Evolutionary conservation across 2,113 vertebrate genomes (phyloP).

Genomic region (Dicentrarchus labrax): DNA sequence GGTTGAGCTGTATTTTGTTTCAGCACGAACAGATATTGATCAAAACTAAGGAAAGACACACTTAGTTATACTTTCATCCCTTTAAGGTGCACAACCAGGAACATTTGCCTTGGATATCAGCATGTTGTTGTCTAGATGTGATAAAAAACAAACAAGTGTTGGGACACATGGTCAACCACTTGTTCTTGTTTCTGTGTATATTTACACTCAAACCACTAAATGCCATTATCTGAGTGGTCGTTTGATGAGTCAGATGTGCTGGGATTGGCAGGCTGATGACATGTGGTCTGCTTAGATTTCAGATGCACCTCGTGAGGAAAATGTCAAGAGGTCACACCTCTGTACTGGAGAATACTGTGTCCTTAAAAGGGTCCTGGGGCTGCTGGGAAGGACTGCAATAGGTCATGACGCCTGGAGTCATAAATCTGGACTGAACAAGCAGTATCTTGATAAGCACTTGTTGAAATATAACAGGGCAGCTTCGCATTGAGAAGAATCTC

Average conservation of each 20-base stretch:
- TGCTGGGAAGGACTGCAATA: constrained; percentile 29
- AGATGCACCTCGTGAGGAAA: constrained; percentile 45
- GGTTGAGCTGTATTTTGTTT: neutral
- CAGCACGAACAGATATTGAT: neutral
- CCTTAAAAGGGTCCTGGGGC: constrained; percentile 41
- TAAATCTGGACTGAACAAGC: constrained; percentile 37
- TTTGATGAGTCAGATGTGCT: constrained; percentile 56
- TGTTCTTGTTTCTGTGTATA: constrained; percentile 41
- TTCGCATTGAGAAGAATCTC: neutral
- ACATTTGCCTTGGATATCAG: neutral
- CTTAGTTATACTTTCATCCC: neutral
- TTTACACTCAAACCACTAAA: constrained; percentile 51
- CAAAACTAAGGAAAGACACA: neutral
- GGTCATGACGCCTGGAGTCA: constrained; percentile 31
- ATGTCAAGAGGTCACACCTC: constrained; percentile 70
- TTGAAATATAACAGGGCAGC: neutral
- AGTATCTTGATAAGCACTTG: neutral
- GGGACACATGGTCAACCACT: neutral
- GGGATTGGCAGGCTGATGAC: constrained; percentile 46
- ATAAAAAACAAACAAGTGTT: constrained; percentile 8
- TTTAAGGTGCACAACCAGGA: neutral
- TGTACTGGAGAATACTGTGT: constrained; percentile 50
- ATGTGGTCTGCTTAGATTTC: constrained; percentile 68
- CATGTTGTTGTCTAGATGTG: neutral
- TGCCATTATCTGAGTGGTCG: constrained; percentile 12